These are phyloP conservation scores for Andrena fulva DNA, from an alignment of 2,888 invertebrate species.

Conservation along the genomic window DNA sequence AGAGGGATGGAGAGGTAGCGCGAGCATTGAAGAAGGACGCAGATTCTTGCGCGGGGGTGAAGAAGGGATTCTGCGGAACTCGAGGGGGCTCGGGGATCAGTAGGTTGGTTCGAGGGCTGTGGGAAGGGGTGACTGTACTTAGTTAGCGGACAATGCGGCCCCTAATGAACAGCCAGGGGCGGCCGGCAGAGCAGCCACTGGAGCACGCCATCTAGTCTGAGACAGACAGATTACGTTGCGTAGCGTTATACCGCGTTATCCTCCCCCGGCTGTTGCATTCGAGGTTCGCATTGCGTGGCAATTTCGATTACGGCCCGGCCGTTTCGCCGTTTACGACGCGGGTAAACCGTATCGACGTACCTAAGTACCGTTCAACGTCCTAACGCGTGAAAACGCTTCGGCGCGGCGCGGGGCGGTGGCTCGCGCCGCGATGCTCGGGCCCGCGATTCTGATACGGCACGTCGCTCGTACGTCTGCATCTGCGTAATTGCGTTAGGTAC, in stretches of 20 bases:
- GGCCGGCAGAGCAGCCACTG: constrained; percentile 79
- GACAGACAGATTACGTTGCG: constrained; percentile 82
- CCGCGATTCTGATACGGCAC: neutral
- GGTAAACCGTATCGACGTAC: constrained; percentile 60
- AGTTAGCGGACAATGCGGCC: constrained; percentile 85
- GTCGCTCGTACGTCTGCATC: neutral
- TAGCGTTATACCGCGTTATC: constrained; percentile 75
- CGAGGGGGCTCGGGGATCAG: constrained; percentile 64
- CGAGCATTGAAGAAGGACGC: constrained; percentile 35
- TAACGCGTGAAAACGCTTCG: constrained; percentile 29
- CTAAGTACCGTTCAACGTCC: constrained; percentile 43
- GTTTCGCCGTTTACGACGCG: constrained; percentile 63
- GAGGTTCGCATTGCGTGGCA: constrained; percentile 70
- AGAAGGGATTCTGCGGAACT: constrained; percentile 64
- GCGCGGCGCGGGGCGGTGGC: neutral
- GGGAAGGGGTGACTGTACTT: constrained; percentile 81
- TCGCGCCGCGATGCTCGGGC: neutral
- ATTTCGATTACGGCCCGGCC: constrained; percentile 61
- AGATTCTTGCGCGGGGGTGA: constrained; percentile 54
- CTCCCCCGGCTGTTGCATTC: constrained; percentile 65
- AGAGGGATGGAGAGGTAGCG: constrained; percentile 30
- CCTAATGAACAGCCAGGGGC: constrained; percentile 85
- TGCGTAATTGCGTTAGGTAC: neutral
- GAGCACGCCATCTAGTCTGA: constrained; percentile 80
- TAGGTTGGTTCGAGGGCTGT: constrained; percentile 69